Conservation (phyloP, 2,797 vertebrate species). For the Octomys mimax region DNA sequence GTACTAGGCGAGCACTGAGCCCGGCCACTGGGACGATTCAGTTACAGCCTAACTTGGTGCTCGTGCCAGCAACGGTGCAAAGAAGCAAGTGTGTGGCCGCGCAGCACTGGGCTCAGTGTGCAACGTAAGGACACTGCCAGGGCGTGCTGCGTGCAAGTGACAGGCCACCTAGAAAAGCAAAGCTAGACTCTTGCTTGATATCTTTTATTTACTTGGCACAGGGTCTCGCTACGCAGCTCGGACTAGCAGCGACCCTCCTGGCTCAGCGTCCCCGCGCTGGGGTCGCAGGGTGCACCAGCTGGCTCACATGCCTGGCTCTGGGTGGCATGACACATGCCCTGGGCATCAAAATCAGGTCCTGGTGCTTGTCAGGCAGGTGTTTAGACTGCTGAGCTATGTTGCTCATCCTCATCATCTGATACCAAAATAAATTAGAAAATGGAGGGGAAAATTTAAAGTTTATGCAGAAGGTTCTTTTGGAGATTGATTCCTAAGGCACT, state of each 20-base stretch:
- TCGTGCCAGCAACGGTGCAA: not conserved
- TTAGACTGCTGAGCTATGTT: too few species aligned
- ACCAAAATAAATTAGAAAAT: slow-evolving; percentile 56
- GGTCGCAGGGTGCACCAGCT: too few species aligned
- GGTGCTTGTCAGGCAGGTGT: too few species aligned
- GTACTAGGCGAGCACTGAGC: not conserved
- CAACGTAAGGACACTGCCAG: not conserved
- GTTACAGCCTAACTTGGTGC: not conserved
- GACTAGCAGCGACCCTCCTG: too few species aligned
- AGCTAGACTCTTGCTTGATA: not conserved
- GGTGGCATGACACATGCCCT: too few species aligned
- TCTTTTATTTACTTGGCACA: not conserved
- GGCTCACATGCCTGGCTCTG: too few species aligned
- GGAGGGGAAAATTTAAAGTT: not conserved
- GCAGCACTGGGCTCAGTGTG: not conserved
- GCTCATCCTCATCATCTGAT: not conserved
- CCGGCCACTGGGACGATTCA: too few species aligned
- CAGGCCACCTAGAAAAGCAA: not conserved
- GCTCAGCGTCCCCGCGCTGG: too few species aligned
- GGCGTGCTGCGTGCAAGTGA: not conserved
- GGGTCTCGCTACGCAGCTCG: too few species aligned
- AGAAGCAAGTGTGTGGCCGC: not conserved
- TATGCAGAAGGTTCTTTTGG: not conserved
- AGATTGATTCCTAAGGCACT: not conserved
- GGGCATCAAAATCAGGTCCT: too few species aligned